Evolutionary conservation across 2,113 vertebrate species (phyloP), one percentile per base, ranked within the genome.

Genomic region (Megaleporinus macrocephalus): DNA sequence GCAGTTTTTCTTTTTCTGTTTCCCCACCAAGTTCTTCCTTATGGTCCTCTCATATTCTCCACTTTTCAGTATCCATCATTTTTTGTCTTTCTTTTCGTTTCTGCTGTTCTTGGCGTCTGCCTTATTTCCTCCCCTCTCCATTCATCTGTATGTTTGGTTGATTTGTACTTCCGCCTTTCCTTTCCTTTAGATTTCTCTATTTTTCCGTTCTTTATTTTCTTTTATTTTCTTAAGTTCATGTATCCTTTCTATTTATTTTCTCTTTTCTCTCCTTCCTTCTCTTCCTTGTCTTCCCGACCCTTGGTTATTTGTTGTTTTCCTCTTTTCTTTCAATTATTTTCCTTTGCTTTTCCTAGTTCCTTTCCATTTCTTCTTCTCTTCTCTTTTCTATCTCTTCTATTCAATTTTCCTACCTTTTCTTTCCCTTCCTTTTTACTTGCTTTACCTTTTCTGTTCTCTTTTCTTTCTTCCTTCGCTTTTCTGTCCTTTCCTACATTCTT

Each of bases 111-210:
- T 5, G 13, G 1, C 13, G 0, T 12, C 26, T 10, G 5, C n/a
- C 33, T 24, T 70, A 7, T 70, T 73, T 53, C 61, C n/a, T 49
- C 10, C 41, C 10, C 18, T 68, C 22, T 18, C 55, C 44, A n/a
- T 24, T 41, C n/a, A 3, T 29, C 14, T 73, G n/a, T n/a, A n/a
- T n/a, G n/a, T n/a, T n/a, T n/a, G n/a, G n/a, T n/a, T n/a, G n/a
- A n/a, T n/a, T n/a, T n/a, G n/a, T n/a, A n/a, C n/a, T n/a, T n/a
- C n/a, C n/a, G 29, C 49, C 71, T 57, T 22, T 70, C 14, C 55
- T 51, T 44, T 68, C 63, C 55, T 44, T 1, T 44, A 29, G 71
- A 24, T 84, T 78, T 77, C 80, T 85, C 79, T 76, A 29, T 66
- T 59, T 78, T 74, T 5, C 13, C 15, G 3, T 16, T 13, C 15